A percentile compares a stretch with the other conserved stretches of the same genome.
These are phyloP conservation scores for Xiphophorus hellerii DNA, from an alignment of 2,113 vertebrate genomes.

Conservation along the genomic window DNA sequence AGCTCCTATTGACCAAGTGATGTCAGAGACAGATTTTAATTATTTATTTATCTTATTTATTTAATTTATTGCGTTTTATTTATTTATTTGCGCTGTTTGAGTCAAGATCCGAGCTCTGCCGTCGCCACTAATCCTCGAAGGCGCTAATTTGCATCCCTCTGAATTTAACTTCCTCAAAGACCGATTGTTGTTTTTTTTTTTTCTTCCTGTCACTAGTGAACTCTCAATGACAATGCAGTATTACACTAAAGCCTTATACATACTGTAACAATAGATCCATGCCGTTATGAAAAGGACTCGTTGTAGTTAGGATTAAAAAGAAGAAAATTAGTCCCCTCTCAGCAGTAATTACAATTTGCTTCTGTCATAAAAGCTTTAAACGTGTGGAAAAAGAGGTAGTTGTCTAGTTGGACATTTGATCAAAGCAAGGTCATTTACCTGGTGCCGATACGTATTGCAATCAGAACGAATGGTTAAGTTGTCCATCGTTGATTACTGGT, in stretches of 20 bases:
- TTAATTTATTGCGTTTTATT: constrained; percentile 43
- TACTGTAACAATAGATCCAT: constrained; percentile 60
- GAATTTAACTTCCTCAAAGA: constrained; percentile 36
- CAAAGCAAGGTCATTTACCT: constrained; percentile 31
- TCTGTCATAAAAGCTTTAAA: constrained; percentile 12
- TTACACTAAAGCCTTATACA: constrained; percentile 68
- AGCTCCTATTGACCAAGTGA: constrained; percentile 72
- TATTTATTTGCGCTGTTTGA: constrained; percentile 63
- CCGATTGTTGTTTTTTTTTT: constrained; percentile 2
- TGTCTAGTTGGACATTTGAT: constrained; percentile 3
- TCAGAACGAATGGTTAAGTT: constrained; percentile 32
- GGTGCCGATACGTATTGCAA: constrained; percentile 25
- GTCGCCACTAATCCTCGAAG: constrained; percentile 47
- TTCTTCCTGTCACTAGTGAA: constrained; percentile 42
- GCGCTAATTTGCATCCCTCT: constrained; percentile 32
- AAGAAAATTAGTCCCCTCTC: constrained; percentile 26
- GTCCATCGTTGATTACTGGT: constrained; percentile 27
- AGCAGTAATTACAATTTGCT: constrained; percentile 17
- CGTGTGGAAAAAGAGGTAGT: not conserved
- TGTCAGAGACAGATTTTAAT: constrained; percentile 71
- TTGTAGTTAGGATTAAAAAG: not conserved
- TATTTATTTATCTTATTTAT: constrained; percentile 57
- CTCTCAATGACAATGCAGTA: constrained; percentile 57
- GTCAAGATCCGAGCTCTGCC: constrained; percentile 73
- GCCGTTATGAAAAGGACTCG: constrained; percentile 16